Conservation (phyloP, 2,888 invertebrate species). For the Pristionchus fissidentatus region DNA sequence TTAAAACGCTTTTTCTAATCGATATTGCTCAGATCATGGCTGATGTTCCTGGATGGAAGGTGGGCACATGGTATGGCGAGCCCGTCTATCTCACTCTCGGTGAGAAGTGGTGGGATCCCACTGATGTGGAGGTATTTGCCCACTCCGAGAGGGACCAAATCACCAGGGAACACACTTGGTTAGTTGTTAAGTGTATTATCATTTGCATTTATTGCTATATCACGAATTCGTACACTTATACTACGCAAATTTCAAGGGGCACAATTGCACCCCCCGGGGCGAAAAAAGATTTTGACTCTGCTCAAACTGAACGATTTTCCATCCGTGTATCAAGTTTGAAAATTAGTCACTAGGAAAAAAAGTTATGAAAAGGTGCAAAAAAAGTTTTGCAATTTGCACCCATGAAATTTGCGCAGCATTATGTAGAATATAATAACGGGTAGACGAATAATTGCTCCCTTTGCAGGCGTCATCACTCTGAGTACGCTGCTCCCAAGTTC, state of each 20-base stretch:
- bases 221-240: no score
- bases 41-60: slow-evolving; percentile 77
- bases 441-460: no score
- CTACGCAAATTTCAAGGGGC: no score
- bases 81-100: slow-evolving; percentile 77
- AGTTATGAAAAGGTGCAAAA: neutral
- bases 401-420: no score
- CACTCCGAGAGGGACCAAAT: slow-evolving; percentile 60
- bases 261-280: no score
- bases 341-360: neutral
- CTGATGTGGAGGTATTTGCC: slow-evolving; percentile 64
- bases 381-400: neutral
- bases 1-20: neutral
- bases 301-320: no score
- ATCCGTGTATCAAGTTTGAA: no score
- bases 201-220: neutral
- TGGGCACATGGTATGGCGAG: slow-evolving; percentile 78
- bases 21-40: slow-evolving; percentile 76
- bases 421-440: no score
- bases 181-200: no score
- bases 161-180: slow-evolving; percentile 56
- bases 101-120: slow-evolving; percentile 75
- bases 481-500: slow-evolving; percentile 73
- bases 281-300: no score
- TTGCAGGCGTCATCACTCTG: slow-evolving; percentile 69